A percentile compares a stretch with the other conserved stretches of the same genome.
Evolutionary conservation across 2,113 vertebrate species (phyloP).

Genomic region (Solea senegalensis): DNA sequence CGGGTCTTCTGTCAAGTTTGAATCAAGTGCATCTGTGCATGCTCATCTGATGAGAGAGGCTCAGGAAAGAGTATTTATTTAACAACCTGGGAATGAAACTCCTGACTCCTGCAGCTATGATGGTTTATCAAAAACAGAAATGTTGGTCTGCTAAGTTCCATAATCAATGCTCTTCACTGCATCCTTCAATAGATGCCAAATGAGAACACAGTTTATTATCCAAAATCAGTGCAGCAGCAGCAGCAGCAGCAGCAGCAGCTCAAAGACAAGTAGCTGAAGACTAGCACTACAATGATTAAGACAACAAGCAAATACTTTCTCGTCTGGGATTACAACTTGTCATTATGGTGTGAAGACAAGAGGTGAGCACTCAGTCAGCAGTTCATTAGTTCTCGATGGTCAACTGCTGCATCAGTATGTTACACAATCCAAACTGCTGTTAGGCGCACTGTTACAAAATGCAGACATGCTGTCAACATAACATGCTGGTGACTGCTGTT

Average conservation of each 20-base stretch:
- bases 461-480: constrained; percentile 9
- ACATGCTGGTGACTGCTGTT: not conserved
- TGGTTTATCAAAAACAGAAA: not conserved
- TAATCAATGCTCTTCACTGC: not conserved
- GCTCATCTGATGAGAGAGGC: no score
- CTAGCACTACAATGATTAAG: constrained; percentile 16
- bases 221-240: not conserved
- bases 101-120: no score
- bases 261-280: constrained; percentile 1
- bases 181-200: not conserved
- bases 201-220: not conserved
- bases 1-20: no score
- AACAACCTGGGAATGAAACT: no score
- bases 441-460: not conserved
- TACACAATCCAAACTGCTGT: constrained; percentile 8
- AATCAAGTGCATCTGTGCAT: no score
- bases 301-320: constrained; percentile 27
- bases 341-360: constrained; percentile 38
- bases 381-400: constrained; percentile 42
- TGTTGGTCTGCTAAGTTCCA: not conserved
- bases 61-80: no score
- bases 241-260: not conserved
- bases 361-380: constrained; percentile 9
- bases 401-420: constrained; percentile 42
- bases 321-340: constrained; percentile 24